Percentiles rank a stretch among this genome's conserved stretches.
phyloP scores from a whole-genome alignment of 1,140 invertebrate genomes.

The Penaeus indicus region DNA sequence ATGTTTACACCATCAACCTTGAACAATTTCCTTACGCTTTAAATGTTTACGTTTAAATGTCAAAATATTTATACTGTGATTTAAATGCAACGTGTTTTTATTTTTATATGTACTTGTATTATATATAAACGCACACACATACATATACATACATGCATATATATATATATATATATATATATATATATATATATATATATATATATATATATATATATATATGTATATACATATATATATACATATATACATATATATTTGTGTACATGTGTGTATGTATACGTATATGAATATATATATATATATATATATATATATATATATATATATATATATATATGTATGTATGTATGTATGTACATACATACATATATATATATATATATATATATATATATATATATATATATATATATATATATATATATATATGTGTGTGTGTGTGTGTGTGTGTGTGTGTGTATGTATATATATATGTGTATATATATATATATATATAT shows the following conservation, averaged over 20 bases:
- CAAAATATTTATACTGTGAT: background rate
- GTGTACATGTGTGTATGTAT: background rate
- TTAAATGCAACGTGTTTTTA: background rate
- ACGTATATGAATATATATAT: background rate
- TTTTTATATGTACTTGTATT: background rate
- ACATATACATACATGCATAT: background rate
- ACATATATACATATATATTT: background rate
- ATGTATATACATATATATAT: background rate
- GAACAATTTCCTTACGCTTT: too few relatives aligned
- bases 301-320: background rate
- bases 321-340: background rate
- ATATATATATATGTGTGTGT: background rate
- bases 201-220: background rate
- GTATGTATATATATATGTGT: background rate
- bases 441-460: background rate
- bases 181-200: background rate
- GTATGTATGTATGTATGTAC: background rate
- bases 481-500: slow-evolving; percentile 3
- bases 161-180: background rate
- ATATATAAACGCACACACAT: background rate
- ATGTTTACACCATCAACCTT: too few relatives aligned
- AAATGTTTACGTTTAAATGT: too few relatives aligned
- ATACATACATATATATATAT: background rate
- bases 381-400: slow-evolving; percentile 15
- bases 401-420: background rate